Evolutionary conservation across 2,113 vertebrate genomes (phyloP), one percentile per base, ranked within the genome.

Genomic region (Melanotaenia duboulayi): DNA sequence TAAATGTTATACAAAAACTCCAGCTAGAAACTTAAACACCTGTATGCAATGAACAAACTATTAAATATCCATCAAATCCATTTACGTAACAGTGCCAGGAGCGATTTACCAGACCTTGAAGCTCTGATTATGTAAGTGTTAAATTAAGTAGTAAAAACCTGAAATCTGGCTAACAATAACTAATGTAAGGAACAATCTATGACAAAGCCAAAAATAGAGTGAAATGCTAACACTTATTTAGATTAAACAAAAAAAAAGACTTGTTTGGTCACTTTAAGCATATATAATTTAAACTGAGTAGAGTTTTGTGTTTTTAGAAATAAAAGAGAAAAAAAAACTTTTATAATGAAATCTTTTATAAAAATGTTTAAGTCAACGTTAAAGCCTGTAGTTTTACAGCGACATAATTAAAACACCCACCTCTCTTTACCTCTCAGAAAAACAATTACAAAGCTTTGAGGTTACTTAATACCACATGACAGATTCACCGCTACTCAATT

Each of bases 371-470:
- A 28, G 24, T 48, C 46, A 56, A 60, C 10, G 10, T 57, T 40
- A 0, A 28, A 20, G 35, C 4, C 46, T 48, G 52, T 0, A 35
- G 6, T 25, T 50, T 19, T 1, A 60, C 46, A 52, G 32, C 49
- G 19, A 39, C 23, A 64, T 51, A 64, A 61, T 20, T 11, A 65
- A 48, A 51, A 57, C 8, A 4, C 54, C 51, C 46, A 35, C 61
- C n/a, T 42, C 24, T 23, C 22, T 71, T 79, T 60, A 32, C 17
- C 16, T 62, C 12, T 4, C 23, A 51, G 50, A 51, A 13, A 74
- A 80, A 75, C 52, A 59, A 71, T 63, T 51, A 62, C 20, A 61
- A 75, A 56, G 11, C 56, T 81, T 67, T 67, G 28, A 72, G 65
- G 61, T 78, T 52, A 55, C 60, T 83, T 72, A 61, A 69, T 40